Conservation (phyloP, 2,113 vertebrate genomes). For the Cervus canadensis region DNA sequence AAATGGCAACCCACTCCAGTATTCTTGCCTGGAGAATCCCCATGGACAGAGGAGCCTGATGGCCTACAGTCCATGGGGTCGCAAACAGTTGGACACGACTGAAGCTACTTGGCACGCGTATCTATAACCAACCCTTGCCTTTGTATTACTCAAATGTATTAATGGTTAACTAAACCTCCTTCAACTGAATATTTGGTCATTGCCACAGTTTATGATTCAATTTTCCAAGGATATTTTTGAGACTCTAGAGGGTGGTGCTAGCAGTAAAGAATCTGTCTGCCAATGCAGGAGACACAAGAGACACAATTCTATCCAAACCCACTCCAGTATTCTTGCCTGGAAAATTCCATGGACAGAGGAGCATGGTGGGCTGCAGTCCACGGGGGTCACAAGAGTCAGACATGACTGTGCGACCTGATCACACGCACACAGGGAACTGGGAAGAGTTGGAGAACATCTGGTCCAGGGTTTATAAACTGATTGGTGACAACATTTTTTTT, state of each 20-base stretch:
- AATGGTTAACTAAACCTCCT: background rate
- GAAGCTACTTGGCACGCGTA: background rate
- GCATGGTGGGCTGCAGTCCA: background rate
- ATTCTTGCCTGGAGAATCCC: background rate
- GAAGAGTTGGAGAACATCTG: background rate
- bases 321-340: background rate
- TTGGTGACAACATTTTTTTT: background rate
- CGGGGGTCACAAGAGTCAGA: background rate
- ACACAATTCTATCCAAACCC: background rate
- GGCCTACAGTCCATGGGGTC: background rate
- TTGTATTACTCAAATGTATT: background rate
- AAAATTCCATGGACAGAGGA: background rate
- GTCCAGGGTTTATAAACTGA: background rate
- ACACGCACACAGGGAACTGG: rapidly evolving
- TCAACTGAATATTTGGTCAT: background rate
- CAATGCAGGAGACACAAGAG: background rate
- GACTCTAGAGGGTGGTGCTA: background rate
- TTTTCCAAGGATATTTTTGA: background rate
- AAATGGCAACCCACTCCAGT: background rate
- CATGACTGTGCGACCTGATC: background rate
- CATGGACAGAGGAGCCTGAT: background rate
- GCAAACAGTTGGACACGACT: rapidly evolving
- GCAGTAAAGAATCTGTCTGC: background rate
- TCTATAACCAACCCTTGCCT: background rate
- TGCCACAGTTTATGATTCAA: background rate